These are phyloP conservation scores for Holothuria glaberrima DNA, from an alignment of 35 echinoderm and acorn worm genomes.

Conservation along the genomic window DNA sequence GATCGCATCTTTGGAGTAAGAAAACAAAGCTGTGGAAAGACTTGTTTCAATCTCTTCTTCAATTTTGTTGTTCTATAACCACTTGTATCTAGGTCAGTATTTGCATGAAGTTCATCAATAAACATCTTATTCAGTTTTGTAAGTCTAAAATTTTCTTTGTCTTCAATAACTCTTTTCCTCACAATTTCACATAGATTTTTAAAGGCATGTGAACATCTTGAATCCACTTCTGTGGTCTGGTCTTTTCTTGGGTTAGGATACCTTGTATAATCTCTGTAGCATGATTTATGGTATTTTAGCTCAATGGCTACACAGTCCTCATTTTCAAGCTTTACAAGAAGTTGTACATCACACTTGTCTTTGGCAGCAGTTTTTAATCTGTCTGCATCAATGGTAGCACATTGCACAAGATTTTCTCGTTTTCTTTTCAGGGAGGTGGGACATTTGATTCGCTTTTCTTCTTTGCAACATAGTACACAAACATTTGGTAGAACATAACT, in stretches of 20 bases:
- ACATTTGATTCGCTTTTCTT: conserved; percentile 14
- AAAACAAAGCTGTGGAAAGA: conserved; percentile 48
- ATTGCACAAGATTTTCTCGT: conserved; percentile 26
- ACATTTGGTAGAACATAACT: conserved; percentile 8
- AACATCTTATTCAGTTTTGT: conserved; percentile 21
- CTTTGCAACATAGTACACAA: conserved; percentile 1
- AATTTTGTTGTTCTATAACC: conserved; percentile 31
- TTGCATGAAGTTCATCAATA: neutral
- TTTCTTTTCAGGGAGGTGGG: neutral
- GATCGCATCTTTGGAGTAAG: conserved; percentile 24
- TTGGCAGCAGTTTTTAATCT: conserved; percentile 15
- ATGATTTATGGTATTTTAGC: conserved; percentile 52
- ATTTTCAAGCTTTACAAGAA: conserved; percentile 8
- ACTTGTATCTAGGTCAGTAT: neutral
- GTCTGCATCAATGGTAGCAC: conserved; percentile 21
- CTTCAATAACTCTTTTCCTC: conserved; percentile 12
- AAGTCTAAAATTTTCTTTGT: conserved; percentile 5
- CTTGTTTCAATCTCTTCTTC: conserved; percentile 12
- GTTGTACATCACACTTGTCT: neutral
- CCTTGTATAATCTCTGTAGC: conserved; percentile 50
- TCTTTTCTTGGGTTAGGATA: conserved; percentile 11
- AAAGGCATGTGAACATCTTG: conserved; percentile 29
- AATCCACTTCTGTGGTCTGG: neutral
- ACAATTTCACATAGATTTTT: neutral
- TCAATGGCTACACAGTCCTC: conserved; percentile 62